Conservation (phyloP, 2,113 vertebrate species). For the Serilophus lunatus region DNA sequence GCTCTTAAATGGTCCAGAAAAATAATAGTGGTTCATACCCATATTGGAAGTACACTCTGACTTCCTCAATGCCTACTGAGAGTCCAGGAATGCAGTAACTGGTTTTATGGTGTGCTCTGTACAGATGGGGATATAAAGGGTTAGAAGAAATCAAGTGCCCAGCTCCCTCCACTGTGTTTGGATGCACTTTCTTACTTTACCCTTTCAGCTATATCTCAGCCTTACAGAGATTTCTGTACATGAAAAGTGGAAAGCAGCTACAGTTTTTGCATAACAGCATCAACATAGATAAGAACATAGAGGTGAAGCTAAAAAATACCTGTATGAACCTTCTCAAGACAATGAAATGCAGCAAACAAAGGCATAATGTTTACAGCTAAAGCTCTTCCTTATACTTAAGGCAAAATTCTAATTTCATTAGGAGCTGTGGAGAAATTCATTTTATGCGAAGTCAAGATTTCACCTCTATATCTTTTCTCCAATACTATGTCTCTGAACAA, state of each 20-base stretch:
- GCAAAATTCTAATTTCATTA: neutral
- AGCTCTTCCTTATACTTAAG: neutral
- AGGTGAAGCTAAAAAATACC: neutral
- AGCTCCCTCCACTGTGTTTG: neutral
- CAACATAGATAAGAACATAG: neutral
- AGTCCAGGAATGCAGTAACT: neutral
- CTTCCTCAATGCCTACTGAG: neutral
- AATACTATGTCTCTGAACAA: neutral
- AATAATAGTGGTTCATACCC: neutral
- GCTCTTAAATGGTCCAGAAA: neutral
- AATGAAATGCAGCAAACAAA: neutral
- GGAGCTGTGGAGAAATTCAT: neutral
- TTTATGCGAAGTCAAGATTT: neutral
- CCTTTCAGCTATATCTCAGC: neutral
- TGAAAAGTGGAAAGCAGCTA: neutral
- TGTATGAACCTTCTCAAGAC: neutral
- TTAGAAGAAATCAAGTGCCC: neutral
- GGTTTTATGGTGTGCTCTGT: neutral
- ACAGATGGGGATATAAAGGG: neutral
- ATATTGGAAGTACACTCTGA: neutral
- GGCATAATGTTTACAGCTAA: neutral
- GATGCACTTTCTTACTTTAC: neutral
- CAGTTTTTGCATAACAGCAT: neutral
- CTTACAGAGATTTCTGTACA: neutral
- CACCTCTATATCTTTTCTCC: neutral